Evolutionary conservation across 2,888 invertebrate genomes (phyloP).

Genomic region (Dione vanillae): DNA sequence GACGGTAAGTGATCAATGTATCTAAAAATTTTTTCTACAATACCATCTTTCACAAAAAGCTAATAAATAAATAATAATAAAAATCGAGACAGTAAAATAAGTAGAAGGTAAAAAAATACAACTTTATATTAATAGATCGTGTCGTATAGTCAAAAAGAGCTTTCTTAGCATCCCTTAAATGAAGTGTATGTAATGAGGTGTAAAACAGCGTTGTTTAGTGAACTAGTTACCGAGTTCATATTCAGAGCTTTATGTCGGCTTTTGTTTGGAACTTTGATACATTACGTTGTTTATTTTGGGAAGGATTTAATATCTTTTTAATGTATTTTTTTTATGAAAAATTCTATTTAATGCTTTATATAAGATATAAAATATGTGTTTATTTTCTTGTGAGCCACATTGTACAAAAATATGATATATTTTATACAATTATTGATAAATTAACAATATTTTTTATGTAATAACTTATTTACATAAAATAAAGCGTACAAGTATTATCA

Average conservation of each 20-base stretch:
- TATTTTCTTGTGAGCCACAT: not conserved
- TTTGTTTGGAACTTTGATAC: constrained; percentile 19
- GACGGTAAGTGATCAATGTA: too few relatives aligned
- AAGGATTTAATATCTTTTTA: not conserved
- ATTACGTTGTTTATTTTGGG: not conserved
- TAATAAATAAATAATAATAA: too few relatives aligned
- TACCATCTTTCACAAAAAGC: too few relatives aligned
- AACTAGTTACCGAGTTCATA: constrained; percentile 65
- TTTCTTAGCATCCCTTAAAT: constrained; percentile 57
- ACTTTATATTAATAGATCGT: constrained; percentile 41
- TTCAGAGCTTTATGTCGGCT: constrained; percentile 43
- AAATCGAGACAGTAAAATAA: not conserved
- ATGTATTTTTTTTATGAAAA: not conserved
- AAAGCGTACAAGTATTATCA: too few relatives aligned
- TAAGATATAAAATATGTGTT: not conserved
- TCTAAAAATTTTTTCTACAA: too few relatives aligned
- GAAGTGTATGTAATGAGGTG: constrained; percentile 70
- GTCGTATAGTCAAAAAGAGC: constrained; percentile 49
- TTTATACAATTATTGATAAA: too few relatives aligned
- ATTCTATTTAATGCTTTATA: not conserved
- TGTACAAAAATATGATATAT: too few relatives aligned
- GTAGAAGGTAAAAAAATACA: not conserved
- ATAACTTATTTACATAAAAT: too few relatives aligned
- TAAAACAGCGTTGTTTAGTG: constrained; percentile 70
- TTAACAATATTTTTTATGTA: too few relatives aligned